These are phyloP conservation scores for Streblospio benedicti DNA, from an alignment of 1,140 invertebrate genomes.

Conservation along the genomic window DNA sequence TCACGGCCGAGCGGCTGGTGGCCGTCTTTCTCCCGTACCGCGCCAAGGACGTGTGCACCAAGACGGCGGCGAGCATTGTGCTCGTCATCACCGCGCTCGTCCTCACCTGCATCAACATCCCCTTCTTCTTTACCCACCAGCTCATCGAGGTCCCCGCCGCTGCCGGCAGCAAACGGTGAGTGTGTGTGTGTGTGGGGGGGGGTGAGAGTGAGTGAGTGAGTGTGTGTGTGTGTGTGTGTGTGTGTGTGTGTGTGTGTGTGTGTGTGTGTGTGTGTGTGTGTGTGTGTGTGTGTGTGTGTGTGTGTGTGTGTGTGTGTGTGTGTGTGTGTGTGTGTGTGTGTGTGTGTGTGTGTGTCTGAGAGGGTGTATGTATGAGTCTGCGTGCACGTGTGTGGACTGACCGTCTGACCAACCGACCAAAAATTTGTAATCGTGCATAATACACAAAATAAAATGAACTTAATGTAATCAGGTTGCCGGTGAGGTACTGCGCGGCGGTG, in stretches of 20 bases:
- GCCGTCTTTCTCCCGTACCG: background rate
- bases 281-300: slow-evolving; percentile 2
- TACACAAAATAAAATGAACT: too few relatives aligned
- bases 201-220: slow-evolving; percentile 11
- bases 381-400: background rate
- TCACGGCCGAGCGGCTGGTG: background rate
- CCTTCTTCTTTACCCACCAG: slow-evolving; percentile 1
- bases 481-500: too few relatives aligned
- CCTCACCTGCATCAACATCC: background rate
- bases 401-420: background rate
- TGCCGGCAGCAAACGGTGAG: slow-evolving; percentile 1
- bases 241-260: slow-evolving; percentile 1
- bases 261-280: background rate
- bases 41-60: background rate
- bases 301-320: slow-evolving; percentile 4
- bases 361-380: background rate
- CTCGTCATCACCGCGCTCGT: background rate
- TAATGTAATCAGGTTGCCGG: too few relatives aligned
- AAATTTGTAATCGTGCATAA: too few relatives aligned
- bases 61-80: background rate
- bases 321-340: background rate
- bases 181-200: slow-evolving; percentile 16
- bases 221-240: slow-evolving; percentile 17
- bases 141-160: too few relatives aligned
- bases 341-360: background rate